Base-by-base conservation (phyloP, 2,113 vertebrate species). In the Seriola aureovittata region DNA sequence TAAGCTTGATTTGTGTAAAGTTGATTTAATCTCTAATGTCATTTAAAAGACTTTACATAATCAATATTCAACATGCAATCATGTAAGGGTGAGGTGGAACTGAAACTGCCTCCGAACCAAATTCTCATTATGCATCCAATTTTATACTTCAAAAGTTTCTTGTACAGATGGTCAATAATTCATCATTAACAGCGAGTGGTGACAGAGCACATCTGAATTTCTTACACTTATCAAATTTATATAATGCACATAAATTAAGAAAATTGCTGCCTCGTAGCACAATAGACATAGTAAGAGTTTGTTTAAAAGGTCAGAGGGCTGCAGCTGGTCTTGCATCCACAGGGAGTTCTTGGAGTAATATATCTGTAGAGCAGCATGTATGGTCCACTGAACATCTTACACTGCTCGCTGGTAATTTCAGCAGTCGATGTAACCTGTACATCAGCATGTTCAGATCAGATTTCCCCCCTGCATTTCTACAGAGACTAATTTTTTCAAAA, bases 151-250 rank as follows among this genome's bases (percentile, higher is more conserved):
- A 89, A 78, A 84, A 78, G 65, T 63, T 74, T 67, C 25, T 79
- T 10, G 11, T 78, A 69, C 71, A 77, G 75, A 72, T 71, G 80
- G 82, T 89, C 89, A 89, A 84, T 92, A 79, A 81, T 88, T 89
- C 85, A 80, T 88, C 70, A 84, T 85, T 76, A 78, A 54, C 71
- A 54, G 60, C 8, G 38, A 62, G 55, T 19, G 25, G 64, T 76
- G 80, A 86, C 23, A 17, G 73, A 76, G 58, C 80, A 52, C 63
- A 71, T 73, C 77, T 73, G 68, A 76, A 77, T 77, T 84, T 78
- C n/a, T 69, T 40, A 71, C 21, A 60, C 48, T 57, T 75, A 34
- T 85, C 64, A 75, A 76, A 80, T 75, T 60, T 71, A 79, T 73
- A 74, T 64, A 58, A 82, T 75, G 78, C 79, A 44, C 38, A 77